A percentile compares a stretch with the other conserved stretches of the same genome.
These are phyloP conservation scores for Argentina silus DNA, from an alignment of 2,797 vertebrate species.

Conservation along the genomic window DNA sequence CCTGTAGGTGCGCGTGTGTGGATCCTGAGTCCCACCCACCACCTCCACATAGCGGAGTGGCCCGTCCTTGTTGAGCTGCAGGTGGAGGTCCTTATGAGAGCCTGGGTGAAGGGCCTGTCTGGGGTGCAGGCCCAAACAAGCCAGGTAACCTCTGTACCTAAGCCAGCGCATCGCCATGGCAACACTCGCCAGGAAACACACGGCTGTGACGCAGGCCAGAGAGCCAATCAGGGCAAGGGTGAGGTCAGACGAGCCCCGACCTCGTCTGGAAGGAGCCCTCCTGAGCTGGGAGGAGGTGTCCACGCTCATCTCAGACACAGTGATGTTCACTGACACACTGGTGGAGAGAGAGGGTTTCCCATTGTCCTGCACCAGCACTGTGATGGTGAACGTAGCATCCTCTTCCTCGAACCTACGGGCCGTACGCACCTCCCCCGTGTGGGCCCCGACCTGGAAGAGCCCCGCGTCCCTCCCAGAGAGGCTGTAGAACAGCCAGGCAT, in stretches of 20 bases:
- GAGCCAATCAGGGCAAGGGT: slow-evolving; percentile 82
- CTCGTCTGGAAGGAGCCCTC: slow-evolving; percentile 64
- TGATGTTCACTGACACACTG: slow-evolving; percentile 73
- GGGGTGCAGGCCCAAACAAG: slow-evolving; percentile 59
- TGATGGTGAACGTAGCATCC: slow-evolving; percentile 65
- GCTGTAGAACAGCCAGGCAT: slow-evolving; percentile 84
- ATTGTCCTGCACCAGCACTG: slow-evolving; percentile 79
- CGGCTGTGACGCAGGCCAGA: slow-evolving; percentile 72
- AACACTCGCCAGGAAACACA: slow-evolving; percentile 76
- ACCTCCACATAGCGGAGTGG: slow-evolving; percentile 86
- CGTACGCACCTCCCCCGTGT: slow-evolving; percentile 81
- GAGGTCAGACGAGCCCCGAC: slow-evolving; percentile 69
- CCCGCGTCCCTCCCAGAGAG: slow-evolving; percentile 75
- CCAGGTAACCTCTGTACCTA: slow-evolving; percentile 44
- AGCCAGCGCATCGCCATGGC: slow-evolving; percentile 76
- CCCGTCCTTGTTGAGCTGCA: slow-evolving; percentile 79
- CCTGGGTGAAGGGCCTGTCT: slow-evolving; percentile 72
- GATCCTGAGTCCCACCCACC: slow-evolving; percentile 72
- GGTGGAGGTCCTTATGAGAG: slow-evolving; percentile 74
- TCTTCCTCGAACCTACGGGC: slow-evolving; percentile 73
- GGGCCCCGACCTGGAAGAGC: slow-evolving; percentile 76
- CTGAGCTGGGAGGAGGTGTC: slow-evolving; percentile 69
- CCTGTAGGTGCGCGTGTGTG: slow-evolving; percentile 69
- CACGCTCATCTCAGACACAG: slow-evolving; percentile 68
- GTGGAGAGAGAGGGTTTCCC: slow-evolving; percentile 79